Evolutionary conservation across 2,113 vertebrate genomes (phyloP).

Genomic region (Heliornis fulica): DNA sequence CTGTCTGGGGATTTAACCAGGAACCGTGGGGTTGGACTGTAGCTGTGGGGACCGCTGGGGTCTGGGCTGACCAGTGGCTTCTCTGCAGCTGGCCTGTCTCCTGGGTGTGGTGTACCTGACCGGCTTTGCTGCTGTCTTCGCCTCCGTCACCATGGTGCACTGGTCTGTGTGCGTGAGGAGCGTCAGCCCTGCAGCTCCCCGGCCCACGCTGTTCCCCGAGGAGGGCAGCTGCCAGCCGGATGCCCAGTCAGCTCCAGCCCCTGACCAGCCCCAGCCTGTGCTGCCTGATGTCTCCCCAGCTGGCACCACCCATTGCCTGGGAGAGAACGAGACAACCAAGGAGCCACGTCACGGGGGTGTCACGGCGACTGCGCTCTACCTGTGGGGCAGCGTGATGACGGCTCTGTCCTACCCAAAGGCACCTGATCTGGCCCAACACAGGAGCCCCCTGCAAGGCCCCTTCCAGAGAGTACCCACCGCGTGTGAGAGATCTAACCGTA

Average conservation of each 20-base stretch:
- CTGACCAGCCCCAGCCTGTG: background rate
- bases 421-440: background rate
- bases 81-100: constrained; percentile 87
- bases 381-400: constrained; percentile 84
- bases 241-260: background rate
- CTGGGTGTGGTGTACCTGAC: constrained; percentile 90
- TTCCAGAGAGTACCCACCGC: constrained; percentile 42
- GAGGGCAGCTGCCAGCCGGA: constrained; percentile 7
- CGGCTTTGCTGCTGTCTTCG: constrained; percentile 84
- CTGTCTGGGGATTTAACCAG: background rate
- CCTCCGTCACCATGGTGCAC: constrained; percentile 80
- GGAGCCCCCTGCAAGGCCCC: constrained; percentile 6
- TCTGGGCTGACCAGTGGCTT: background rate
- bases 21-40: background rate
- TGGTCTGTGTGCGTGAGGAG: constrained; percentile 75
- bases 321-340: background rate
- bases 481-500: constrained; percentile 76
- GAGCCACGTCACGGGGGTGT: background rate
- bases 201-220: background rate
- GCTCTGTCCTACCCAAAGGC: constrained; percentile 72
- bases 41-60: background rate
- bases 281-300: background rate
- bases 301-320: constrained; percentile 39
- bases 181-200: background rate
- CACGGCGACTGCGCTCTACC: constrained; percentile 70